Evolutionary conservation across 2,113 vertebrate genomes (phyloP).

Genomic region (Mus pahari): DNA sequence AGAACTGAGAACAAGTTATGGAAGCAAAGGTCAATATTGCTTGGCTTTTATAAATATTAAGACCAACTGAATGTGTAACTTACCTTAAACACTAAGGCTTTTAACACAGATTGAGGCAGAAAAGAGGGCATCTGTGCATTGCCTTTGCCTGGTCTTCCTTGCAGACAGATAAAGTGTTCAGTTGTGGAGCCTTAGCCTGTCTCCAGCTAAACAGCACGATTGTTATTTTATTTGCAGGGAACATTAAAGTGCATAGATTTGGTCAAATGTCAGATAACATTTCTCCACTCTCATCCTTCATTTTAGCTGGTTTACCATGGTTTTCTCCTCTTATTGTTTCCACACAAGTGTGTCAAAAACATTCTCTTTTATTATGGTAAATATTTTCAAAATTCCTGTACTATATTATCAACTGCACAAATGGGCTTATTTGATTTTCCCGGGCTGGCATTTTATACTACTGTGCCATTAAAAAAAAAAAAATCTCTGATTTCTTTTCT

Average conservation of each 20-base stretch:
- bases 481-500: not conserved
- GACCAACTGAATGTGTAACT: conserved; percentile 58
- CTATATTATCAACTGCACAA: not conserved
- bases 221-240: conserved; percentile 40
- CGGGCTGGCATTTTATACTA: not conserved
- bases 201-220: not conserved
- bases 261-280: not conserved
- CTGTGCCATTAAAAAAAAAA: not conserved
- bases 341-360: not conserved
- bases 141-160: not conserved
- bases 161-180: not conserved
- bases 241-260: not conserved
- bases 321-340: not conserved
- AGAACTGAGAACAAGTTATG: conserved; percentile 49
- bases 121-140: not conserved
- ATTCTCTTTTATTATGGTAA: not conserved
- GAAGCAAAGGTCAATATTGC: conserved; percentile 36
- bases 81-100: not conserved
- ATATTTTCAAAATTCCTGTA: not conserved
- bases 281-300: not conserved
- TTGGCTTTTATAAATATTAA: conserved; percentile 63
- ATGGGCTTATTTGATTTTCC: not conserved
- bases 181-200: not conserved
- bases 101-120: conserved; percentile 24
- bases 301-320: not conserved